A percentile compares a stretch with the other conserved stretches of the same genome.
These are phyloP conservation scores for Hyposmocoma kahamanoa DNA, from an alignment of 1,140 invertebrate species.

Conservation along the genomic window DNA sequence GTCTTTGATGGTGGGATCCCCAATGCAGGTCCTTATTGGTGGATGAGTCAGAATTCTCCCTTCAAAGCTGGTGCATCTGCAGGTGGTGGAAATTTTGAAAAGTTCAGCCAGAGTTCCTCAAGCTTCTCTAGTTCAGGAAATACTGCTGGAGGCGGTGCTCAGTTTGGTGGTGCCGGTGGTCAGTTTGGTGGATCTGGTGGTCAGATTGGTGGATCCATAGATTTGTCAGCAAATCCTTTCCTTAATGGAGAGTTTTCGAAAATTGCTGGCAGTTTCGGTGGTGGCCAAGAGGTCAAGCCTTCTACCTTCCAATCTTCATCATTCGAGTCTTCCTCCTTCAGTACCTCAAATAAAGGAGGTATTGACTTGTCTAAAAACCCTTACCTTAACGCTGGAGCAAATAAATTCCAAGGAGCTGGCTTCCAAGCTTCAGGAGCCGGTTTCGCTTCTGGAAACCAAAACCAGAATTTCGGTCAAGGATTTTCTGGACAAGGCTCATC, in stretches of 20 bases:
- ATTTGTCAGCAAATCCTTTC: slow-evolving; percentile 56
- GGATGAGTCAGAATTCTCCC: slow-evolving; percentile 72
- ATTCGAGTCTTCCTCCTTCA: slow-evolving; percentile 36
- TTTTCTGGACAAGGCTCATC: slow-evolving; percentile 9
- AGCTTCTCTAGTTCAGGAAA: slow-evolving; percentile 29
- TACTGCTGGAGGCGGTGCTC: slow-evolving; percentile 17
- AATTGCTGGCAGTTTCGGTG: slow-evolving; percentile 22
- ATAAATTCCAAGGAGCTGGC: slow-evolving; percentile 21
- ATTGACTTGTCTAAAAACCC: slow-evolving; percentile 37
- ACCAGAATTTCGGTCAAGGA: not conserved
- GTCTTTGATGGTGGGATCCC: slow-evolving; percentile 33
- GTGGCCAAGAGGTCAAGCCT: slow-evolving; percentile 17
- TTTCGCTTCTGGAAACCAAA: slow-evolving; percentile 15
- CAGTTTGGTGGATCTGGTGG: not conserved
- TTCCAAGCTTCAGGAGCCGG: slow-evolving; percentile 18
- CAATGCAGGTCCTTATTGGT: slow-evolving; percentile 66
- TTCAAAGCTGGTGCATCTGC: slow-evolving; percentile 47
- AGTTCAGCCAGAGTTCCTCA: slow-evolving; percentile 37
- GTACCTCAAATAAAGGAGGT: slow-evolving; percentile 24
- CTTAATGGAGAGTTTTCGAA: slow-evolving; percentile 55
- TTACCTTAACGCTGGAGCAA: slow-evolving; percentile 22
- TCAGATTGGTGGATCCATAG: slow-evolving; percentile 16
- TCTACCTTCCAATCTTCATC: slow-evolving; percentile 31
- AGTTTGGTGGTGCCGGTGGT: slow-evolving; percentile 19
- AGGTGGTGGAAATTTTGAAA: slow-evolving; percentile 35